phyloP scores from a whole-genome alignment of 2,113 vertebrate genomes.

The Nothocercus julius region DNA sequence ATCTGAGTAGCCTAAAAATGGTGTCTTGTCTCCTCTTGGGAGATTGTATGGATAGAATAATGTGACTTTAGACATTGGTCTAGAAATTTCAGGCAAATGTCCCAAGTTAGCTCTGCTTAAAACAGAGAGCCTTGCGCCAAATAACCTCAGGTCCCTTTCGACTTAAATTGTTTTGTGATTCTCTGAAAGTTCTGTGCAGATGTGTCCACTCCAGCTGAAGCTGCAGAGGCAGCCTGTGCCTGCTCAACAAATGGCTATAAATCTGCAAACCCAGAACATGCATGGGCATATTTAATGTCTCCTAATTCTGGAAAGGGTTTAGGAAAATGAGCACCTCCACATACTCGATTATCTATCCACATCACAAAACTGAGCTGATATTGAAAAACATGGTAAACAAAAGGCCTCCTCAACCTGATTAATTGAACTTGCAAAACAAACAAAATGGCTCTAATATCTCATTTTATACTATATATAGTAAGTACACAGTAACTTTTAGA shows the following conservation, averaged over 20 bases:
- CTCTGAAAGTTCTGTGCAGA: background rate
- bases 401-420: background rate
- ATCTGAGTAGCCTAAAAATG: background rate
- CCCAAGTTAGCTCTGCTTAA: background rate
- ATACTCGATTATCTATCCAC: background rate
- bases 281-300: background rate
- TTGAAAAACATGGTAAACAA: background rate
- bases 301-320: background rate
- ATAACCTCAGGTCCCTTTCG: background rate
- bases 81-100: background rate
- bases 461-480: background rate
- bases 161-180: background rate
- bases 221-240: background rate
- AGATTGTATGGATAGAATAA: background rate
- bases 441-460: background rate
- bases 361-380: background rate
- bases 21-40: background rate
- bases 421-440: background rate
- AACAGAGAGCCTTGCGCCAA: background rate
- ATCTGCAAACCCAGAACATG: background rate
- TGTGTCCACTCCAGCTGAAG: background rate
- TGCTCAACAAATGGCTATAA: background rate
- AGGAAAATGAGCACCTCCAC: background rate
- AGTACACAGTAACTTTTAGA: background rate
- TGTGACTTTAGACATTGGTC: background rate